Percentiles rank a stretch among this genome's conserved stretches.
phyloP scores from a whole-genome alignment of 1,140 invertebrate species.

The Drosophila suzukii region DNA sequence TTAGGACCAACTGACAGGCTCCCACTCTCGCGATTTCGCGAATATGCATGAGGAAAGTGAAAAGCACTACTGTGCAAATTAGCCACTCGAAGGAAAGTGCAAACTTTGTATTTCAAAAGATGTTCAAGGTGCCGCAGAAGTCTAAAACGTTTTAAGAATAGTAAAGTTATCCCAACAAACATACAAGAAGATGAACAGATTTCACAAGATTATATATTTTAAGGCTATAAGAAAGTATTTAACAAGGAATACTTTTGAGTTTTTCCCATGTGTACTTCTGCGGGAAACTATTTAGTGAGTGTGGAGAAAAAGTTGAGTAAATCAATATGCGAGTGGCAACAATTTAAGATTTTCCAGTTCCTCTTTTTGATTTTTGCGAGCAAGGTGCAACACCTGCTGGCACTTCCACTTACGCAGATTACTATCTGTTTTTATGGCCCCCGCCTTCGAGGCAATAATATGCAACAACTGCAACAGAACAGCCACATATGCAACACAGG shows the following conservation, averaged over 20 bases:
- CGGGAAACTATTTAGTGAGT: neutral
- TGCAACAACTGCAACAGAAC: constrained; percentile 25
- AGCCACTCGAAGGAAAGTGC: neutral
- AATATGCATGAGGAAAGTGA: constrained; percentile 23
- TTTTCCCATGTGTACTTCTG: neutral
- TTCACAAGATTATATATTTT: no score
- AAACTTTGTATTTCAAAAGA: neutral
- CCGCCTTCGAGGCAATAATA: constrained; percentile 32
- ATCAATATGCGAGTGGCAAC: constrained; percentile 22
- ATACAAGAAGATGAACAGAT: no score
- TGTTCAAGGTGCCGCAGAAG: neutral
- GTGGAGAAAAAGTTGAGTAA: neutral
- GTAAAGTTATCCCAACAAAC: no score
- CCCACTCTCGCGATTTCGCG: neutral
- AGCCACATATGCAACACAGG: constrained; percentile 10
- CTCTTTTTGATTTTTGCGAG: constrained; percentile 21
- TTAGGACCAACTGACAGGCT: constrained; percentile 50
- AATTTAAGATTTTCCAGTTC: constrained; percentile 16
- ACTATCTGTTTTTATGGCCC: constrained; percentile 71
- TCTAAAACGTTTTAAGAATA: neutral
- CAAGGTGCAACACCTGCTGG: constrained; percentile 55
- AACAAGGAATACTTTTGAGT: no score
- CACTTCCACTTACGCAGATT: constrained; percentile 73
- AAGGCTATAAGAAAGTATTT: no score
- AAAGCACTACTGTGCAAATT: constrained; percentile 6